Evolutionary conservation across 2,113 vertebrate species (phyloP), one percentile per base, ranked within the genome.

Genomic region (Cyprinus carpio): DNA sequence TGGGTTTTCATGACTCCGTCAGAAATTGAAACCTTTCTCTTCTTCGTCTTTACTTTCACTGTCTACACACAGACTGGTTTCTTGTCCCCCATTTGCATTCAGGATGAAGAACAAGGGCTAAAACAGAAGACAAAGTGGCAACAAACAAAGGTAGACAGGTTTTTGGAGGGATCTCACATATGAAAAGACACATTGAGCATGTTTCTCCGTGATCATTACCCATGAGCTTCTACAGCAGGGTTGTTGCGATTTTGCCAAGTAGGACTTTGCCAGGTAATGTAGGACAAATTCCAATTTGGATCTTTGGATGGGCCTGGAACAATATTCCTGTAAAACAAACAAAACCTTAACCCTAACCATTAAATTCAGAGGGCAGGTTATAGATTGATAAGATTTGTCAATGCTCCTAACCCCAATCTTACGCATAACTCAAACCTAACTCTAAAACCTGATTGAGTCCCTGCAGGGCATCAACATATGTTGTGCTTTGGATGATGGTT

Each of bases 1-100:
- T 90, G 78, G 82, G 75, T 86, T 89, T 89, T 89, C 89, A 77
- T 69, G 77, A 84, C 84, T 87, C 81, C 81, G 79, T 87, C 84
- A 89, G 87, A 90, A 82, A 80, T 23, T 64, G 80, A 88, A 88
- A 84, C 80, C 82, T 82, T 40, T 27, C 25, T 49, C 0, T 40
- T 56, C 43, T 37, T 40, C 20, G 23, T 84, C 64, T 58, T 12
- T 29, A 37, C 31, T 71, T 18, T 58, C 18, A 16, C 40, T 71
- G 75, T 75, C 25, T 29, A 74, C 51, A 56, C 60, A 31, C 29
- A 1, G 69, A 80, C 58, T 49, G 16, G 37, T 29, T 49, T 60
- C 20, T 75, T 64, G 40, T 37, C 56, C 29, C 16, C 25, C 9
- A 29, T 40, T 84, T 77, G 15, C 27, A 80, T 71, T 43, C 60